Evolutionary conservation across 2,888 invertebrate genomes (phyloP).

Genomic region (Tipula helvola): DNA sequence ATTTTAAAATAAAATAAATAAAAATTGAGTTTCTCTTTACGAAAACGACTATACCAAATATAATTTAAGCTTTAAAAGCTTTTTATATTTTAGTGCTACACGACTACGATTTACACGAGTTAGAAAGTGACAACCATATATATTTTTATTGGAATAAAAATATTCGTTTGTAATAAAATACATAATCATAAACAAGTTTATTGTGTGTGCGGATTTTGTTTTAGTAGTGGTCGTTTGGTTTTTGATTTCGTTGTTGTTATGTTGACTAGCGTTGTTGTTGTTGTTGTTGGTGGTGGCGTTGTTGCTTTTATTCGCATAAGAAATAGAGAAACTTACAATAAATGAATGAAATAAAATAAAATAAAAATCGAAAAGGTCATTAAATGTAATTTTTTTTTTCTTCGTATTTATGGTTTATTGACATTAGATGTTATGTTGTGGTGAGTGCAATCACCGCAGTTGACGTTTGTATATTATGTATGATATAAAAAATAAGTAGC

Average conservation of each 20-base stretch:
- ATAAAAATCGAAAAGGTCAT: neutral
- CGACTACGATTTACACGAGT: neutral
- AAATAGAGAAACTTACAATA: neutral
- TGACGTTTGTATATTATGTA: too few relatives aligned
- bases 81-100: neutral
- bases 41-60: neutral
- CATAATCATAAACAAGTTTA: neutral
- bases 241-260: neutral
- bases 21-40: neutral
- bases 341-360: neutral
- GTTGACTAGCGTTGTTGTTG: neutral
- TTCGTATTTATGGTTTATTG: neutral
- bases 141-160: neutral
- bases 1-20: neutral
- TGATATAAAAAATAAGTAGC: too few relatives aligned
- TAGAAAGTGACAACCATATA: neutral
- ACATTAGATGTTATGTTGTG: neutral
- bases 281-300: neutral
- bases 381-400: neutral
- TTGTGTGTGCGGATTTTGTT: neutral
- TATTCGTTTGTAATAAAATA: neutral
- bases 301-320: neutral
- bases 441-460: neutral
- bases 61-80: neutral
- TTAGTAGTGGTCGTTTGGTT: neutral